A percentile compares a stretch with the other conserved stretches of the same genome.
These are phyloP conservation scores for Eurytoma adleriae DNA, from an alignment of 2,888 invertebrate genomes.

Conservation along the genomic window DNA sequence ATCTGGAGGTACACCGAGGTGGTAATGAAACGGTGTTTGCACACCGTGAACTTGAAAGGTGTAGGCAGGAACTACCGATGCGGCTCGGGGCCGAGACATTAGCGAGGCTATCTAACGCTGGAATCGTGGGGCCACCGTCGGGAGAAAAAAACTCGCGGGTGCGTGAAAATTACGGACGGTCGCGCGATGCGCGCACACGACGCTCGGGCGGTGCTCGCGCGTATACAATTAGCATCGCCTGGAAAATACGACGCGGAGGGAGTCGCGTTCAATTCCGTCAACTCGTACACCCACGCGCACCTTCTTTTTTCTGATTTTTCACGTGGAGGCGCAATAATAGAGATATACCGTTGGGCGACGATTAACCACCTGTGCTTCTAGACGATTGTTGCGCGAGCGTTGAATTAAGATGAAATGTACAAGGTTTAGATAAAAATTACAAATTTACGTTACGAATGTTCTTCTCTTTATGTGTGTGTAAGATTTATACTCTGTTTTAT, in stretches of 20 bases:
- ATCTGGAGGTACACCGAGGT: background rate
- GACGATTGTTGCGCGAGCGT: too few species aligned
- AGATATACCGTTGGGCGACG: too few species aligned
- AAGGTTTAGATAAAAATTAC: too few species aligned
- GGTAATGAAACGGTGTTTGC: slow-evolving; percentile 29
- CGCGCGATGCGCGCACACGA: background rate
- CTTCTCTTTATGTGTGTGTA: too few species aligned
- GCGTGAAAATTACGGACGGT: slow-evolving; percentile 35
- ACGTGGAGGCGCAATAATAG: too few species aligned
- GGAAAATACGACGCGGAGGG: slow-evolving; percentile 12
- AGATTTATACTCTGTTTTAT: too few species aligned
- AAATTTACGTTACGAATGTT: too few species aligned
- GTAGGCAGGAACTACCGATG: background rate
- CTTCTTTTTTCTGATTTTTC: too few species aligned
- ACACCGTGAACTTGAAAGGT: slow-evolving; percentile 19
- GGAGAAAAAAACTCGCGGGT: slow-evolving; percentile 19
- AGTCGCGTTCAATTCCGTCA: background rate
- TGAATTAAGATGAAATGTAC: too few species aligned
- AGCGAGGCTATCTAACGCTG: slow-evolving; percentile 1
- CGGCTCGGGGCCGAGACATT: background rate
- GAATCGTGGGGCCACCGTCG: background rate
- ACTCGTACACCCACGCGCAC: background rate
- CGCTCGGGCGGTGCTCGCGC: background rate
- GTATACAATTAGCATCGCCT: slow-evolving; percentile 17
- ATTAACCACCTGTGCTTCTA: too few species aligned